phyloP scores from a whole-genome alignment of 2,797 vertebrate species.

The Lates japonicus region DNA sequence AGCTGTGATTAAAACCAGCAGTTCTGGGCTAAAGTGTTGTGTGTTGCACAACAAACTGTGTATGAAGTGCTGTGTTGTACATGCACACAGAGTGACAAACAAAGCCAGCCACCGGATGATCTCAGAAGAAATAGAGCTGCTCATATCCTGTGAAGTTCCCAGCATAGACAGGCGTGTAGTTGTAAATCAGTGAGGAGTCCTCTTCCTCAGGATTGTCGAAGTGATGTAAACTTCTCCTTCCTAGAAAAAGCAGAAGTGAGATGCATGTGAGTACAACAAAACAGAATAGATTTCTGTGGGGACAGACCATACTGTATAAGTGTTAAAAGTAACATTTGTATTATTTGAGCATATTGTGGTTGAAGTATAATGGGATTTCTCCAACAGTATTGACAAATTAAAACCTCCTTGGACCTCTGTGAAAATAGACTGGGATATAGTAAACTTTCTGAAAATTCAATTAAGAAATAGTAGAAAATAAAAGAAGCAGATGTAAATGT shows the following conservation, averaged over 20 bases:
- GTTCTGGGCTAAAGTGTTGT: background rate
- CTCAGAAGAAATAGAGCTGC: conserved; percentile 88
- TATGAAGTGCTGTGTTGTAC: background rate
- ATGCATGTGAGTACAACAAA: conserved; percentile 27
- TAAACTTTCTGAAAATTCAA: background rate
- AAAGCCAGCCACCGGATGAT: background rate
- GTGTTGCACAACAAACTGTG: background rate
- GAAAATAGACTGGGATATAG: background rate
- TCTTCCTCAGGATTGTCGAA: conserved; percentile 82
- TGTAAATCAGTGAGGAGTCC: conserved; percentile 84
- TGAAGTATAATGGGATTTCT: background rate
- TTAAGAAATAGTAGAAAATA: no score
- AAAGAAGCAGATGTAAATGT: background rate
- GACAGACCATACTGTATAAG: background rate
- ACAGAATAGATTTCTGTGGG: background rate
- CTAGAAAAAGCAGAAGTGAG: conserved; percentile 73
- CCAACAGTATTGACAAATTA: background rate
- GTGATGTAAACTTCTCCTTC: conserved; percentile 85
- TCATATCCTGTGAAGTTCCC: conserved; percentile 85
- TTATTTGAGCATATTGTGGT: background rate
- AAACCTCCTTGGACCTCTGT: background rate
- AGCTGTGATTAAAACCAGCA: conserved; percentile 18
- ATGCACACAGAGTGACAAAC: background rate
- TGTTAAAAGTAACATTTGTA: background rate
- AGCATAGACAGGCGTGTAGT: conserved; percentile 78